phyloP scores from a whole-genome alignment of 2,888 invertebrate genomes.

The Drosophila merina region DNA sequence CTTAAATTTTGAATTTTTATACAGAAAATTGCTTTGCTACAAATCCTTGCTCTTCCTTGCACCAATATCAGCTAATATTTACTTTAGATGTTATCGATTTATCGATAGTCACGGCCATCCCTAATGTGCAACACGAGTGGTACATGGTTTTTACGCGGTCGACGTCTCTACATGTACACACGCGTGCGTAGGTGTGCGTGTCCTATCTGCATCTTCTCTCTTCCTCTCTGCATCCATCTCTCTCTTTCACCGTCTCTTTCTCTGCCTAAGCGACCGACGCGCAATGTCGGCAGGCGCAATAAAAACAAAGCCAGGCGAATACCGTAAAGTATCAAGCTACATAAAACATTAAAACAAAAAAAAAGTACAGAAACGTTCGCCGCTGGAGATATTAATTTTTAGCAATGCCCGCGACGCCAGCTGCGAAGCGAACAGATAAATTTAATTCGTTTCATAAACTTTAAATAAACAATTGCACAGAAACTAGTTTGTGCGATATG shows the following conservation, averaged over 20 bases:
- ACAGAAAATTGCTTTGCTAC: neutral
- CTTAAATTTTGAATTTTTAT: neutral
- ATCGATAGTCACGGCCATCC: slow-evolving; percentile 29
- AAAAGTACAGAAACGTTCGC: slow-evolving; percentile 33
- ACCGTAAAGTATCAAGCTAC: slow-evolving; percentile 39
- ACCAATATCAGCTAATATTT: slow-evolving; percentile 1
- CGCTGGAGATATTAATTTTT: slow-evolving; percentile 34
- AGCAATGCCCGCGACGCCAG: slow-evolving; percentile 17
- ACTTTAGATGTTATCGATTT: slow-evolving; percentile 12
- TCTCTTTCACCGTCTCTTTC: slow-evolving; percentile 7
- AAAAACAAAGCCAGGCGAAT: slow-evolving; percentile 39
- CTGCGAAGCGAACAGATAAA: slow-evolving; percentile 20
- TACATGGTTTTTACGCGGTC: slow-evolving; percentile 24
- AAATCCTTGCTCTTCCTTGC: neutral
- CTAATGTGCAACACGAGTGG: slow-evolving; percentile 28
- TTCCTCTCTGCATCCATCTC: slow-evolving; percentile 6
- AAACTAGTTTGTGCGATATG: slow-evolving; percentile 35
- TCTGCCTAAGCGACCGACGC: slow-evolving; percentile 33
- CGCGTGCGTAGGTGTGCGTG: slow-evolving; percentile 39
- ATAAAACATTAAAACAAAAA: slow-evolving; percentile 20
- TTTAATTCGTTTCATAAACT: slow-evolving; percentile 21
- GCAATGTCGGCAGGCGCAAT: slow-evolving; percentile 39
- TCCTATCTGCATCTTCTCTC: slow-evolving; percentile 27
- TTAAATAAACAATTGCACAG: slow-evolving; percentile 34
- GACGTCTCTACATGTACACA: slow-evolving; percentile 31